A percentile compares a stretch with the other conserved stretches of the same genome.
phyloP scores from a whole-genome alignment of 1,140 invertebrate species.

The Temnothorax longispinosus region DNA sequence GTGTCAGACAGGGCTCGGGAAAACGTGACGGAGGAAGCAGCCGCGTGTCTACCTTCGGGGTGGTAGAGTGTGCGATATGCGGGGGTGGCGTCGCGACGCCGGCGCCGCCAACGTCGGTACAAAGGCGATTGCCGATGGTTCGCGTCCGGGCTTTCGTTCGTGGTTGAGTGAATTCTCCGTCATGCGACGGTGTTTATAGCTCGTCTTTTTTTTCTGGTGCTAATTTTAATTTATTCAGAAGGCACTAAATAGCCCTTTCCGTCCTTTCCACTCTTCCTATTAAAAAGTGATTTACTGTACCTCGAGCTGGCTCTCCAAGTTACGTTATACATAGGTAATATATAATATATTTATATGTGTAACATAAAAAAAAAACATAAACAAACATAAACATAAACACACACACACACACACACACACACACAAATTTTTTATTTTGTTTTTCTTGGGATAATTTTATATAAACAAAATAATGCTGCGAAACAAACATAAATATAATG shows the following conservation, averaged over 20 bases:
- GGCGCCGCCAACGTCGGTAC: constrained; percentile 60
- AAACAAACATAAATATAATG: too few relatives aligned
- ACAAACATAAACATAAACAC: too few relatives aligned
- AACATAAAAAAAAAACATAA: too few relatives aligned
- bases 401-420: too few relatives aligned
- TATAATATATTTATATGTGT: background rate
- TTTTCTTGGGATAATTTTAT: background rate
- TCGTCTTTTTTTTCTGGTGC: constrained; percentile 8
- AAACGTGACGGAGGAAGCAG: constrained; percentile 35
- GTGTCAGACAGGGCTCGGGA: constrained; percentile 42
- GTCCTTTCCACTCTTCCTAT: background rate
- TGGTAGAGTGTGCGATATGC: background rate
- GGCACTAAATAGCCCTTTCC: background rate
- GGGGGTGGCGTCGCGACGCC: constrained; percentile 37
- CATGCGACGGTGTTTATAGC: background rate
- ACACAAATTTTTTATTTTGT: background rate
- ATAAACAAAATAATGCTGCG: too few relatives aligned
- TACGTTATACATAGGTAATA: background rate
- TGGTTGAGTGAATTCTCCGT: constrained; percentile 20
- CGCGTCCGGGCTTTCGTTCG: constrained; percentile 63
- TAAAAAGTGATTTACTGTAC: constrained; percentile 3
- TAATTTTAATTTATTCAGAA: constrained; percentile 12
- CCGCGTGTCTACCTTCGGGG: constrained; percentile 33
- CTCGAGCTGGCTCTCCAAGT: background rate
- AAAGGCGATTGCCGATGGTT: constrained; percentile 68